phyloP scores from a whole-genome alignment of 2,797 vertebrate species.

The Falco berigora region DNA sequence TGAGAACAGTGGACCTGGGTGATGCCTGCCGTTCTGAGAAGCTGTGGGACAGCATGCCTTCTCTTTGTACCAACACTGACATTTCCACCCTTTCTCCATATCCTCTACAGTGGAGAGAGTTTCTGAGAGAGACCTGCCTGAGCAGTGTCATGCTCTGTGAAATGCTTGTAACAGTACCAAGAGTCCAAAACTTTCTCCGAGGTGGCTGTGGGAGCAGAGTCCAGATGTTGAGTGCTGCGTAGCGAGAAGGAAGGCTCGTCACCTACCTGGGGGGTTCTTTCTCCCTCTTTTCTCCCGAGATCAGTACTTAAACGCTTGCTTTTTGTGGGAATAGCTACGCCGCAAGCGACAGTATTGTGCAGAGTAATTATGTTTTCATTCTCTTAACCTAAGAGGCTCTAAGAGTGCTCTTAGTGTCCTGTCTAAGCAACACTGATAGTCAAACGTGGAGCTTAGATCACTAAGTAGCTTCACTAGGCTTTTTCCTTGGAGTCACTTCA shows the following conservation, averaged over 20 bases:
- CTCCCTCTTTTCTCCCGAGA: not conserved
- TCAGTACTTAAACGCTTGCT: not conserved
- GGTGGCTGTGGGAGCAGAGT: not conserved
- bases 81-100: not conserved
- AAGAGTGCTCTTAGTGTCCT: not conserved
- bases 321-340: not conserved
- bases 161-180: not conserved
- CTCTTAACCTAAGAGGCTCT: slow-evolving; percentile 25
- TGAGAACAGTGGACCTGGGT: not conserved
- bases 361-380: slow-evolving; percentile 6
- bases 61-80: not conserved
- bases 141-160: not conserved
- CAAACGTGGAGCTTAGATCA: slow-evolving; percentile 25
- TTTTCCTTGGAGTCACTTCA: not conserved
- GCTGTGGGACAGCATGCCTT: not conserved
- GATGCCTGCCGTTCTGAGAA: not conserved
- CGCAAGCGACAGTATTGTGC: not conserved
- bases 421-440: slow-evolving; percentile 5
- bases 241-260: not conserved
- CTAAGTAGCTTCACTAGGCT: slow-evolving; percentile 16
- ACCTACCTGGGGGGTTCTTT: not conserved
- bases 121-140: not conserved
- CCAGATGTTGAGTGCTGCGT: not conserved
- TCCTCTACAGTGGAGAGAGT: not conserved
- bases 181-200: not conserved